Conservation (phyloP, 2,888 invertebrate genomes). For the Ctenicera cuprea region DNA sequence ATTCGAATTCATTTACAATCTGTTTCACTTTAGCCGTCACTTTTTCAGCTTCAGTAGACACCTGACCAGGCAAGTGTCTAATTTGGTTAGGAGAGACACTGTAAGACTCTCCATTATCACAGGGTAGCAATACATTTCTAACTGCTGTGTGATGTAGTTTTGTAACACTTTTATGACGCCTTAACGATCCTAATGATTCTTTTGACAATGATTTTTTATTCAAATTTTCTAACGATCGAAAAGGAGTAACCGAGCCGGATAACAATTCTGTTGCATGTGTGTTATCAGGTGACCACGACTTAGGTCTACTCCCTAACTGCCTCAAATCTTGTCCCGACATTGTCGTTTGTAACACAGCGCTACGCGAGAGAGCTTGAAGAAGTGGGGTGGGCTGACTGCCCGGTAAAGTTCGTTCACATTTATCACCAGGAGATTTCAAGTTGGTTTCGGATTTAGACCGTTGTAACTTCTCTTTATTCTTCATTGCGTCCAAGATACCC, state of each 20-base stretch:
- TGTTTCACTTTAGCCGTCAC: conserved; percentile 77
- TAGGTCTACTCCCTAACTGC: conserved; percentile 71
- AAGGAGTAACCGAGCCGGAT: conserved; percentile 76
- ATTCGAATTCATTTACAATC: conserved; percentile 84
- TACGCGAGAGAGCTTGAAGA: conserved; percentile 74
- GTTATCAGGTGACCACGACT: conserved; percentile 76
- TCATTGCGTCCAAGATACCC: conserved; percentile 96
- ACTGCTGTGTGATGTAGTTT: conserved; percentile 67
- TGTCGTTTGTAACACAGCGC: conserved; percentile 53
- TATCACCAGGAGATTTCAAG: conserved; percentile 81
- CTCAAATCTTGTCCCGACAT: conserved; percentile 59
- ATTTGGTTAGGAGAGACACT: conserved; percentile 95
- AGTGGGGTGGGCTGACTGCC: conserved; percentile 79
- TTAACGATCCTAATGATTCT: conserved; percentile 50
- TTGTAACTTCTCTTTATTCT: conserved; percentile 94
- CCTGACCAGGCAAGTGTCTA: conserved; percentile 80
- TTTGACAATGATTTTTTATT: conserved; percentile 58
- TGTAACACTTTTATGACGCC: conserved; percentile 50
- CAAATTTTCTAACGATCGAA: conserved; percentile 82
- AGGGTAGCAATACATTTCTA: conserved; percentile 89
- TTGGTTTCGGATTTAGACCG: conserved; percentile 96
- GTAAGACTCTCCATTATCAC: conserved; percentile 89
- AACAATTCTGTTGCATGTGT: conserved; percentile 77
- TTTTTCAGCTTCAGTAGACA: conserved; percentile 44
- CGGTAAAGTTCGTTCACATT: conserved; percentile 75